These are phyloP conservation scores for Theretra japonica DNA, from an alignment of 2,888 invertebrate genomes.

Conservation along the genomic window DNA sequence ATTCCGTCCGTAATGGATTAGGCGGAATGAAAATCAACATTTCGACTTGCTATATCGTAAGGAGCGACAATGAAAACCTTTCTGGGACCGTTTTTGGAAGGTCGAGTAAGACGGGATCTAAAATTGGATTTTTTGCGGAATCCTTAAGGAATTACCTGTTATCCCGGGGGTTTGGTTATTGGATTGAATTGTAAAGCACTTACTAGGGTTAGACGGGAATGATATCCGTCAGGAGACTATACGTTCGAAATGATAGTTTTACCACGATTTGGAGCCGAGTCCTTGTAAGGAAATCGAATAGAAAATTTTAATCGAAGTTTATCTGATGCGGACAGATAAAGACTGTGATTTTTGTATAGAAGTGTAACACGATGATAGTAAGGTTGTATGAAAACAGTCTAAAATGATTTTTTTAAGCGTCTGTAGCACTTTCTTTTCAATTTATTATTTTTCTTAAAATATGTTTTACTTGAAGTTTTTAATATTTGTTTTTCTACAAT, in stretches of 20 bases:
- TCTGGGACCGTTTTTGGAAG: constrained; percentile 11
- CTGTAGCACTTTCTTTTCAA: too few relatives aligned
- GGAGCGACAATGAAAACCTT: constrained; percentile 22
- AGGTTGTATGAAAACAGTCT: too few relatives aligned
- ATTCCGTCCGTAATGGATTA: constrained; percentile 16
- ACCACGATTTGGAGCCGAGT: too few relatives aligned
- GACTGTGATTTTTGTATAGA: too few relatives aligned
- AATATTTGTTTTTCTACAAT: too few relatives aligned
- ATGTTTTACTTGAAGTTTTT: too few relatives aligned
- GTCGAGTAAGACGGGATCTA: neutral
- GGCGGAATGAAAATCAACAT: constrained; percentile 12
- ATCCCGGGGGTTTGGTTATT: constrained; percentile 22
- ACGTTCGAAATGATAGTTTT: neutral
- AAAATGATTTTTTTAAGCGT: too few relatives aligned
- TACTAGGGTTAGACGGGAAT: constrained; percentile 5
- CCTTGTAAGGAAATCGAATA: too few relatives aligned
- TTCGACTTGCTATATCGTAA: constrained; percentile 14
- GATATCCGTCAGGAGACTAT: neutral
- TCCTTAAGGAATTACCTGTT: constrained; percentile 26
- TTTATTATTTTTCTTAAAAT: too few relatives aligned
- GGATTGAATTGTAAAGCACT: constrained; percentile 19
- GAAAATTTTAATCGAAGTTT: too few relatives aligned
- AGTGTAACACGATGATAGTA: too few relatives aligned
- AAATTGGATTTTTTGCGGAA: constrained; percentile 27
- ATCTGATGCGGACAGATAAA: too few relatives aligned